phyloP scores from a whole-genome alignment of 92 coral and sea anemone genomes.

The Zoanthus solanderi region DNA sequence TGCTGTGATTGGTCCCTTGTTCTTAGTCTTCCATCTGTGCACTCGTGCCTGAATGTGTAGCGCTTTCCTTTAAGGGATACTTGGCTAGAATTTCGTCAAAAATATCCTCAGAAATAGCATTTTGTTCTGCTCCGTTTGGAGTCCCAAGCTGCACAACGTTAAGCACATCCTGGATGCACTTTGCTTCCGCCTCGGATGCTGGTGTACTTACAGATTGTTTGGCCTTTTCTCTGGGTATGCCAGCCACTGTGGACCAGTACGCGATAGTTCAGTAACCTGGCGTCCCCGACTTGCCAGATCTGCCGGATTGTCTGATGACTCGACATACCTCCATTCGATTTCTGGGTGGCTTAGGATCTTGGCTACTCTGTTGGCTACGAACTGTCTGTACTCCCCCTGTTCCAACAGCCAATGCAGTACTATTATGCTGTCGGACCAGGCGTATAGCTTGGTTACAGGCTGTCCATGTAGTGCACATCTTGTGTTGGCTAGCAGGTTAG shows the following conservation, averaged over 20 bases:
- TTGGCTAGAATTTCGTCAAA: constrained; percentile 5
- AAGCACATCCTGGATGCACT: neutral
- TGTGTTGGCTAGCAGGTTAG: constrained; percentile 29
- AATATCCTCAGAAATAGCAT: neutral
- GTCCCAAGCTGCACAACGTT: too few relatives aligned
- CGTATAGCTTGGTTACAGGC: constrained; percentile 7
- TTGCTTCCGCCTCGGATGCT: neutral
- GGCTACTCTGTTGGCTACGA: neutral
- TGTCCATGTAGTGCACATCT: constrained; percentile 6
- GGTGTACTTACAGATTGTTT: neutral
- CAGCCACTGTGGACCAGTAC: neutral
- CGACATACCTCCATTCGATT: constrained; percentile 1
- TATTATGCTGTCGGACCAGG: constrained; percentile 26
- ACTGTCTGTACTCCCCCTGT: neutral
- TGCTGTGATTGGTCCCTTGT: neutral
- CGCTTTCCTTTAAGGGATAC: neutral
- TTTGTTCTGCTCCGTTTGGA: too few relatives aligned
- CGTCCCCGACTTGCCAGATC: constrained; percentile 25
- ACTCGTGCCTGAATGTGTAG: constrained; percentile 7
- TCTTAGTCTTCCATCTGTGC: constrained; percentile 1
- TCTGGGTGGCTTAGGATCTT: constrained; percentile 10
- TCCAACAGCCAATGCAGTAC: constrained; percentile 12
- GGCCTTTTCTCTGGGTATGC: neutral
- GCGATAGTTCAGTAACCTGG: neutral
- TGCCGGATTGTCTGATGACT: neutral